Conservation (phyloP, 2,797 vertebrate species). For the Argya squamiceps region DNA sequence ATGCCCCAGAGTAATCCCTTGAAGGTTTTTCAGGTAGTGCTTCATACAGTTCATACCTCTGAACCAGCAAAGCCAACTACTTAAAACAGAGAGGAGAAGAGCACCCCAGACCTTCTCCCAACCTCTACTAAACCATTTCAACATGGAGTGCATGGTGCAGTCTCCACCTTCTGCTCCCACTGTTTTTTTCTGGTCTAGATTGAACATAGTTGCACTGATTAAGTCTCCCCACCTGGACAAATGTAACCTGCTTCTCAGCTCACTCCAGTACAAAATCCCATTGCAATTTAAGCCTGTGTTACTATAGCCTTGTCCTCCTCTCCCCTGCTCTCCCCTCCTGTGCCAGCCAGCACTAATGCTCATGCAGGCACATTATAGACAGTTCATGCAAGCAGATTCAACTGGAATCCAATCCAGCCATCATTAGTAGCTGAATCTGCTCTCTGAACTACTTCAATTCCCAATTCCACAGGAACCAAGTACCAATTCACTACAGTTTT, state of each 20-base stretch:
- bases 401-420: neutral
- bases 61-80: neutral
- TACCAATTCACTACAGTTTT: neutral
- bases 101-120: neutral
- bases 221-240: neutral
- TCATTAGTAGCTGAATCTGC: neutral
- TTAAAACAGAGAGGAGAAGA: neutral
- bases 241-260: neutral
- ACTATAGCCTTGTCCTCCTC: neutral
- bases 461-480: neutral
- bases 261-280: neutral
- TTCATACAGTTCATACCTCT: neutral
- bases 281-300: neutral
- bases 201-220: neutral
- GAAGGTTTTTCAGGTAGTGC: neutral
- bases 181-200: neutral
- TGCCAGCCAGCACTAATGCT: neutral
- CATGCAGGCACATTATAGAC: neutral
- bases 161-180: neutral
- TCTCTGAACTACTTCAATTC: neutral
- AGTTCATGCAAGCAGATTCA: neutral
- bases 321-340: neutral
- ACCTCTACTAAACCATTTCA: neutral
- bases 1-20: neutral
- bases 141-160: fast-evolving